Evolutionary conservation across 2,113 vertebrate species (phyloP), one percentile per base, ranked within the genome.

Genomic region (Cisticola juncidis): DNA sequence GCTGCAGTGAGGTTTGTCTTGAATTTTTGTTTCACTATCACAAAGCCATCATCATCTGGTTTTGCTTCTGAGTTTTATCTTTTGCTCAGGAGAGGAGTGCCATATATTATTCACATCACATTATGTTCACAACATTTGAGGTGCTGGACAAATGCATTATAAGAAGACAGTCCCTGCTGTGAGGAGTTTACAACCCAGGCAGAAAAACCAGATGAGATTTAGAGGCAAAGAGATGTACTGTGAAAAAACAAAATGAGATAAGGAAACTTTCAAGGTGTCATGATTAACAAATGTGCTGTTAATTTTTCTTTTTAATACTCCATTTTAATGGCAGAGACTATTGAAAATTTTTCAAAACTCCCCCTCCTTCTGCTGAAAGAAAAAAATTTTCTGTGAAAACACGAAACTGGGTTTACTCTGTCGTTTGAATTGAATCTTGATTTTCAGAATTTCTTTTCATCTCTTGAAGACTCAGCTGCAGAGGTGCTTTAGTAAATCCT

Each of bases 31-130:
- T 91, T 88, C 60, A 22, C 81, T 94, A 60, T 83, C 86, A 89
- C 92, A 93, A 80, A 96, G 76, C 58, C 88, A 90, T 88, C 91
- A 88, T 92, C 86, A 48, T 82, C 89, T 79, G 74, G 22, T 71
- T 81, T 89, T 85, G 68, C 62, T 70, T 89, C 92, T 40, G 74
- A 82, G 81, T 35, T 96, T 79, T 79, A 54, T 69, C 83, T 78
- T 70, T 50, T 83, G 84, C 71, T 92, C 68, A 47, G 31, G 79
- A 92, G 85, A 94, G 44, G 44, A 93, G 51, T 64, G 33, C 65
- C 53, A 86, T 94, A 64, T 94, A 94, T 96, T 94, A 94, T 92
- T 96, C 94, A 94, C 92, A 81, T 78, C 48, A 3, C 79, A 92
- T 96, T 88, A 95, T 62, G 47, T 88, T 95, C 92, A 86, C 91